Base-by-base conservation (phyloP, 2,113 vertebrate genomes). In the Trematomus loennbergii region DNA sequence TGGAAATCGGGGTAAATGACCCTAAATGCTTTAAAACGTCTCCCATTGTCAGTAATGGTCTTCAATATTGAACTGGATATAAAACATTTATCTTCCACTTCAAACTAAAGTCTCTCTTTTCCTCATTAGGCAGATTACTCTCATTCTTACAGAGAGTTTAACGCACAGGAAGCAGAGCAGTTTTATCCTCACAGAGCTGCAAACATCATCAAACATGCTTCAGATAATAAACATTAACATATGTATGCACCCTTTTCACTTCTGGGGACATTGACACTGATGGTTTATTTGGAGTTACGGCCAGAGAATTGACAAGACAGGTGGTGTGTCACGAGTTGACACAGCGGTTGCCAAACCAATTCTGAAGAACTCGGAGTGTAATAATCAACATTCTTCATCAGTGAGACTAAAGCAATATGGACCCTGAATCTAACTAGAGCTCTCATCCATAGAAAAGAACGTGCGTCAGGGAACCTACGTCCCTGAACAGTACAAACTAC, bases 121-220 rank as follows among this genome's bases (percentile, higher is more conserved):
- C 54, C 65, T 70, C 62, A 78, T 81, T 59, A 73, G 52, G 17
- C 45, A 40, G 0, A 5, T 46, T 48, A n/a, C 45, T 58, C 59
- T 43, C 45, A 57, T 71, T 33, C 58, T 25, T 10, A 16, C 29
- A 25, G 18, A 12, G 40, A 4, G 70, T 53, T 57, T 33, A 11
- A 53, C 73, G 43, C 58, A 53, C 13, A 16, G 2, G 20, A 7
- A 25, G 64, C 52, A 58, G 15, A 33, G 33, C 71, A 29, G 61
- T n/a, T 10, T 25, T 45, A 25, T 25, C 25, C 25, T 46, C 60
- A 52, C n/a, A 5, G 0, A 20, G 45, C 70, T 79, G 78, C 62
- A 58, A 79, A 79, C 82, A 82, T 61, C 81, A 79, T 57, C 36
- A 22, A 72, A 55, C n/a, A 66, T 0, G 3, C 9, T 18, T 9